These are phyloP conservation scores for Andrena cerasifolii DNA, from an alignment of 1,140 invertebrate species.

Conservation along the genomic window DNA sequence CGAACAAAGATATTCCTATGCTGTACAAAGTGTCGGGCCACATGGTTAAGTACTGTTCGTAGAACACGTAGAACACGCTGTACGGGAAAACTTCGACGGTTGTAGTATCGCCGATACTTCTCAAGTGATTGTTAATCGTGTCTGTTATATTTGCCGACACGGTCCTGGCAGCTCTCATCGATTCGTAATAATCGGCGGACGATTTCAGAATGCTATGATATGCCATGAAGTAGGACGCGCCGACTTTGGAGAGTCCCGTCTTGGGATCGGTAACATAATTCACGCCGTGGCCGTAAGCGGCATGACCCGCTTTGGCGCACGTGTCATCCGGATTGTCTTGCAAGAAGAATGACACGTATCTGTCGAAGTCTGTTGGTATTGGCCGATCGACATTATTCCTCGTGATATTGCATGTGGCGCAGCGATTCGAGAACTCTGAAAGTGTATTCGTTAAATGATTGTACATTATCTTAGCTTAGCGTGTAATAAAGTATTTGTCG, in stretches of 20 bases:
- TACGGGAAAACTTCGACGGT: slow-evolving; percentile 96
- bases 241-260: slow-evolving; percentile 81
- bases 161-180: slow-evolving; percentile 90
- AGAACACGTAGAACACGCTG: slow-evolving; percentile 99
- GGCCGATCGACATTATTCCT: slow-evolving; percentile 84
- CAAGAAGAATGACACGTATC: slow-evolving; percentile 94
- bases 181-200: slow-evolving; percentile 95
- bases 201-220: slow-evolving; percentile 97
- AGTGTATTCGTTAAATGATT: slow-evolving; percentile 2
- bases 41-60: slow-evolving; percentile 99
- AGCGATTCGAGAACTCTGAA: slow-evolving; percentile 69
- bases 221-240: slow-evolving; percentile 95
- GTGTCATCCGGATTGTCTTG: slow-evolving; percentile 92
- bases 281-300: slow-evolving; percentile 89
- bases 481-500: not conserved
- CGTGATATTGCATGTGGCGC: slow-evolving; percentile 82
- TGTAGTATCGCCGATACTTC: slow-evolving; percentile 75
- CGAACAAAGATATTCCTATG: slow-evolving; percentile 92
- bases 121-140: slow-evolving; percentile 86
- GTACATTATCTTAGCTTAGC: no score
- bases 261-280: slow-evolving; percentile 83
- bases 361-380: slow-evolving; percentile 86
- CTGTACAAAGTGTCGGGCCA: slow-evolving; percentile 95
- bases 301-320: slow-evolving; percentile 95
- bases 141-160: slow-evolving; percentile 92